These are phyloP conservation scores for Aythya baeri DNA, from an alignment of 2,113 vertebrate species.

Conservation along the genomic window DNA sequence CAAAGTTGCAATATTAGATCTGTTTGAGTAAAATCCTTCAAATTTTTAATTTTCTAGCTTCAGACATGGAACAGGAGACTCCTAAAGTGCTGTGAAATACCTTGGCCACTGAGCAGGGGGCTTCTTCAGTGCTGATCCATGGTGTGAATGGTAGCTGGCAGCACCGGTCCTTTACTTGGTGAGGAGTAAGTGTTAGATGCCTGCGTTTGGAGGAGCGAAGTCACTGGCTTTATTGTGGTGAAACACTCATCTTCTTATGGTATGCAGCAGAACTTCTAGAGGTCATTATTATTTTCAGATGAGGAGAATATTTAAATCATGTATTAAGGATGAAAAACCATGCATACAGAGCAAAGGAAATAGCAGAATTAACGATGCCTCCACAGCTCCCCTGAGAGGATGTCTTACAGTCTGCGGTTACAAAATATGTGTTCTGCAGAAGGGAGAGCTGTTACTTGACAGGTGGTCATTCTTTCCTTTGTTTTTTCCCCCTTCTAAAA, in stretches of 20 bases:
- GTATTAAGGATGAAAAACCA: background rate
- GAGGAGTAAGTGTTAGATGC: background rate
- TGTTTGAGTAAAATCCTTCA: background rate
- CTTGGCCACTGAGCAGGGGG: background rate
- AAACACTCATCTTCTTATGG: background rate
- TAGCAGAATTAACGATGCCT: background rate
- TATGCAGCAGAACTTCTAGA: background rate
- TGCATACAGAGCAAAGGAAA: background rate
- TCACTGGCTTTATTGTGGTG: background rate
- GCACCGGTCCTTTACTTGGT: background rate
- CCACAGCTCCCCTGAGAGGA: background rate
- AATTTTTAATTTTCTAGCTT: background rate
- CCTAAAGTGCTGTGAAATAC: background rate
- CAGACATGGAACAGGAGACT: background rate
- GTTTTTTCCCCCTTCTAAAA: accelerated
- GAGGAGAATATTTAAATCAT: background rate
- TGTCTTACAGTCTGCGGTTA: background rate
- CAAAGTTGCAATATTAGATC: background rate
- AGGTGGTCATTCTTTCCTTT: background rate
- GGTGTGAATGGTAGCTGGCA: accelerated
- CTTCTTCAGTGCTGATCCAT: background rate
- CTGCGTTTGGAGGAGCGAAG: background rate
- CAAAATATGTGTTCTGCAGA: background rate
- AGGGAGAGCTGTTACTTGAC: background rate
- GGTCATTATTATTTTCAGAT: background rate